A percentile compares a stretch with the other conserved stretches of the same genome.
These are phyloP conservation scores for Polyommatus icarus DNA, from an alignment of 2,888 invertebrate genomes.

Conservation along the genomic window DNA sequence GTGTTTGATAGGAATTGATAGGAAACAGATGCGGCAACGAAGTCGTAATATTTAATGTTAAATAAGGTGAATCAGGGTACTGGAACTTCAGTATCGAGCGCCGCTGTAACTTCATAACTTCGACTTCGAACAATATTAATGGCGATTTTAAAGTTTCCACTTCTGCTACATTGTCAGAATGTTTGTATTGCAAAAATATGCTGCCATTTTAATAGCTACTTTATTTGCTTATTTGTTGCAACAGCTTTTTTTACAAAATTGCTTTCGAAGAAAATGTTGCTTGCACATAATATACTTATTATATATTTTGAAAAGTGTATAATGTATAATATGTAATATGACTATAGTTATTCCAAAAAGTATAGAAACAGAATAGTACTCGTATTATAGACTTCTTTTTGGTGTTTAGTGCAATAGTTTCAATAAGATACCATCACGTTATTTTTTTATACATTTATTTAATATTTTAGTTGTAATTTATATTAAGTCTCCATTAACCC, in stretches of 20 bases:
- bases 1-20: no score
- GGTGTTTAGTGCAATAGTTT: no score
- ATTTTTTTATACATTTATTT: no score
- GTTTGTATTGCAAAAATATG: neutral
- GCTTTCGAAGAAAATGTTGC: neutral
- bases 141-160: slow-evolving; percentile 17
- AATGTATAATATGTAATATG: no score
- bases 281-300: no score
- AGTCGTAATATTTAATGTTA: no score
- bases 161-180: slow-evolving; percentile 1
- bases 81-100: neutral
- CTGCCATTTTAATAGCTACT: neutral
- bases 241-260: neutral
- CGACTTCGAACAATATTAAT: slow-evolving; percentile 16
- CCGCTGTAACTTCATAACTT: slow-evolving; percentile 7
- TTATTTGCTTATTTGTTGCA: neutral
- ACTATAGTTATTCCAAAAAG: no score
- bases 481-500: neutral
- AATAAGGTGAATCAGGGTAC: neutral
- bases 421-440: no score
- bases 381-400: no score
- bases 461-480: neutral
- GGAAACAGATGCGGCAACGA: neutral
- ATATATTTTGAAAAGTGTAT: no score
- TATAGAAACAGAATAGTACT: no score